phyloP scores from a whole-genome alignment of 2,113 vertebrate species.

The Pithys albifrons region DNA sequence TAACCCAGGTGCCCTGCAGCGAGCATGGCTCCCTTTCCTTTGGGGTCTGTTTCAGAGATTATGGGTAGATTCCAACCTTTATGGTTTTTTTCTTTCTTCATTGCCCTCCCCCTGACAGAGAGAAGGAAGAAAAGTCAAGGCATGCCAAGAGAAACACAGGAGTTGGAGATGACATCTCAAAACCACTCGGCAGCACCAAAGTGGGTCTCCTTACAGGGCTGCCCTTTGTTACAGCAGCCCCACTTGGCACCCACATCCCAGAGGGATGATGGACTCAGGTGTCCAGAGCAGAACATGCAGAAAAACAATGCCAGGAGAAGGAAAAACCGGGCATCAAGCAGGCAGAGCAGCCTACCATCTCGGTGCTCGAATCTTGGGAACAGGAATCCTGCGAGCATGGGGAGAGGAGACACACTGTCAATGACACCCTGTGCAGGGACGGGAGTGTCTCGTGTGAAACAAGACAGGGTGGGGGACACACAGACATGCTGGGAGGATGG shows the following conservation, averaged over 20 bases:
- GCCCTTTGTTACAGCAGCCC: background rate
- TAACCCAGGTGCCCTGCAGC: background rate
- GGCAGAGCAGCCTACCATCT: slow-evolving; percentile 66
- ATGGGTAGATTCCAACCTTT: background rate
- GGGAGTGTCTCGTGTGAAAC: background rate
- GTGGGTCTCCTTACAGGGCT: background rate
- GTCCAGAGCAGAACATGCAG: background rate
- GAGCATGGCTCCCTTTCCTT: background rate
- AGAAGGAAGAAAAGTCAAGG: background rate
- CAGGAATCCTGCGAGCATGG: slow-evolving; percentile 37
- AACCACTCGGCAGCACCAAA: background rate
- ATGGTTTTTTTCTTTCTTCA: background rate
- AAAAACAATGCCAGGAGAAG: background rate
- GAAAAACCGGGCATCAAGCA: background rate
- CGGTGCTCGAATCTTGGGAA: slow-evolving; percentile 44
- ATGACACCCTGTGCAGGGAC: rapidly evolving
- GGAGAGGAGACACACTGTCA: slow-evolving; percentile 63
- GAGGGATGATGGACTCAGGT: background rate
- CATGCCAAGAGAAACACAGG: slow-evolving; percentile 30
- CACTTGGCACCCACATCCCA: rapidly evolving
- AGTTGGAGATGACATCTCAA: background rate
- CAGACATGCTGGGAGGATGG: background rate
- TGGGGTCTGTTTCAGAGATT: background rate
- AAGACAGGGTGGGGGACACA: background rate
- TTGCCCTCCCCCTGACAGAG: background rate